A percentile compares a stretch with the other conserved stretches of the same genome.
phyloP scores from a whole-genome alignment of 2,113 vertebrate species.

The Actenoides lindsayi region DNA sequence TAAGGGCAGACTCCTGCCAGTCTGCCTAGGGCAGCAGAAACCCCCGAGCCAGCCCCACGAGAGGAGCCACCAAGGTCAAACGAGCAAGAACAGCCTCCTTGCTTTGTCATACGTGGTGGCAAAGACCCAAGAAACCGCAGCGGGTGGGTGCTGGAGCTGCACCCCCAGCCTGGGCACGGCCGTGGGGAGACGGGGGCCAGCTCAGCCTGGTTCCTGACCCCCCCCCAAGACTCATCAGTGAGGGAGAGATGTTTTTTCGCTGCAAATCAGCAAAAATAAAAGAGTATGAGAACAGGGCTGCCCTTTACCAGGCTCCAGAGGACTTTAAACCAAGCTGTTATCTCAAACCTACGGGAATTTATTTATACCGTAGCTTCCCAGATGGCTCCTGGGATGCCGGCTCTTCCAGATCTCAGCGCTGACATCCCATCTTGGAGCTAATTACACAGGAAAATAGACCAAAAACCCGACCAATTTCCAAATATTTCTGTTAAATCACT shows the following conservation, averaged over 20 bases:
- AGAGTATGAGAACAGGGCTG: background rate
- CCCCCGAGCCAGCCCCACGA: background rate
- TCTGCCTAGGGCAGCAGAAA: slow-evolving; percentile 59
- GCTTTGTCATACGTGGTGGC: background rate
- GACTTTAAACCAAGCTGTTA: slow-evolving; percentile 19
- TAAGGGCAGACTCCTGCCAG: slow-evolving; percentile 41
- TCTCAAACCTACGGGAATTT: slow-evolving; percentile 23
- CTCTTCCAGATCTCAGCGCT: background rate
- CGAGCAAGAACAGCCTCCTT: background rate
- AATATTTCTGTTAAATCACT: slow-evolving; percentile 21
- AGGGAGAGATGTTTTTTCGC: background rate
- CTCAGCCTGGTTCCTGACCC: background rate
- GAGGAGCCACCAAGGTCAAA: slow-evolving; percentile 36
- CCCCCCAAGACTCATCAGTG: background rate
- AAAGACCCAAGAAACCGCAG: background rate
- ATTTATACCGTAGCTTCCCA: slow-evolving; percentile 47
- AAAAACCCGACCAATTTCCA: background rate
- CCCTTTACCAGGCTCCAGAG: slow-evolving; percentile 28
- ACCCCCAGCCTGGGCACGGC: rapidly evolving
- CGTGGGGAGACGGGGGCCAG: background rate
- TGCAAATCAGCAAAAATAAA: background rate
- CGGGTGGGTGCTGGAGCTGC: background rate
- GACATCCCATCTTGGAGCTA: slow-evolving; percentile 36
- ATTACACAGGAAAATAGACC: background rate
- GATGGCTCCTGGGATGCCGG: slow-evolving; percentile 30